These are phyloP conservation scores for Entomobrya proxima DNA, from an alignment of 2,888 invertebrate genomes.

Conservation along the genomic window DNA sequence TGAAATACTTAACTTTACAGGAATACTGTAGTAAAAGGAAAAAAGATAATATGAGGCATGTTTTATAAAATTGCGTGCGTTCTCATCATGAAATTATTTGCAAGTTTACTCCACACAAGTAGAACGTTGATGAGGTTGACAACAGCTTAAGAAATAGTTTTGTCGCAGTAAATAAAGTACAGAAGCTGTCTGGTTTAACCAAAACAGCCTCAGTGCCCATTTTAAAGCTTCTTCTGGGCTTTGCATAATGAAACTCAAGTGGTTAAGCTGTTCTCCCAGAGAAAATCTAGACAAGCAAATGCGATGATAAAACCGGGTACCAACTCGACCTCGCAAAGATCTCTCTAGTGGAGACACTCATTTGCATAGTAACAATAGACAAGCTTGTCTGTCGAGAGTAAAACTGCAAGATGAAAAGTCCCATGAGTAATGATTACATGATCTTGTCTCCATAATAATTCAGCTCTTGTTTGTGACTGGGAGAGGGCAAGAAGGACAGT, in stretches of 20 bases:
- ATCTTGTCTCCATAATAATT: conserved; percentile 4
- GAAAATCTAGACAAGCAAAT: not conserved
- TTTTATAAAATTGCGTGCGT: not conserved
- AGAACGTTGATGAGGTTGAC: not conserved
- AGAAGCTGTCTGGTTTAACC: conserved; percentile 35
- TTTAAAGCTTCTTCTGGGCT: conserved; percentile 36
- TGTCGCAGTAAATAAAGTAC: conserved; percentile 31
- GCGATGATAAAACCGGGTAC: not conserved
- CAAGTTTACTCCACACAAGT: not conserved
- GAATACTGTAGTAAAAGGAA: too few species aligned
- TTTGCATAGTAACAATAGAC: conserved; percentile 59
- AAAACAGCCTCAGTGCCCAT: conserved; percentile 25
- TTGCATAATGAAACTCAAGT: conserved; percentile 17
- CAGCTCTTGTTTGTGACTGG: not conserved
- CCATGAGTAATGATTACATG: conserved; percentile 37
- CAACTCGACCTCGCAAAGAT: not conserved
- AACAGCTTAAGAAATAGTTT: conserved; percentile 9
- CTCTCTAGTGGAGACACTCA: too few species aligned
- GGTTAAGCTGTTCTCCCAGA: not conserved
- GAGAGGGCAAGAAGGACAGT: not conserved
- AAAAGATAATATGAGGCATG: too few species aligned
- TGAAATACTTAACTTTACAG: too few species aligned
- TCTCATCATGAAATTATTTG: not conserved
- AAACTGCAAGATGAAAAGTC: conserved; percentile 24
- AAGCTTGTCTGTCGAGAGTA: conserved; percentile 46